Evolutionary conservation across 2,888 invertebrate genomes (phyloP), one percentile per base, ranked within the genome.

Genomic region (Aethes cnicana): DNA sequence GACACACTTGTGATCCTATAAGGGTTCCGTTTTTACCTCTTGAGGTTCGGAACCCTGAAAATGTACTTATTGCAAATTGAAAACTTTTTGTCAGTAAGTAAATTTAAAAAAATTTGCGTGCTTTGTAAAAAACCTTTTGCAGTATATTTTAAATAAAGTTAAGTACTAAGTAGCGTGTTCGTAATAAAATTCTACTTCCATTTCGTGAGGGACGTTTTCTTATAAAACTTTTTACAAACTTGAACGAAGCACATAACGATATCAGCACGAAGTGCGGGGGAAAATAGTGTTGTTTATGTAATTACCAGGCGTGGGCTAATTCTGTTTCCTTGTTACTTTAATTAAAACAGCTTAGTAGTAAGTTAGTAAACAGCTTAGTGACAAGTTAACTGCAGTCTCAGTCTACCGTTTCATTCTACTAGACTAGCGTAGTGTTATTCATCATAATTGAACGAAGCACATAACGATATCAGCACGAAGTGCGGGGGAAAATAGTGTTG

Each of bases 291-390:
- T 46, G 33, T 46, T 52, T 39, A 32, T 39, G 20, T 39, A 52
- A 52, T 52, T 52, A 46, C 52, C 39, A 33, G 26, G 44, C 39
- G 16, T 33, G 21, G 16, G 36, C 46, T 52, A 52, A 52, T 52
- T 46, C 25, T 25, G 39, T 44, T 52, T 52, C 46, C 46, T 32
- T 46, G 44, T 50, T 50, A 43, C 26, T 17, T 32, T 43, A 20
- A 46, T 44, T 52, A 44, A n/a, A 39, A 39, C 12, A 20, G 46
- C 52, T 44, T 52, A 46, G 25, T 18, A 42, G 35, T 35, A 32
- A 25, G 52, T 46, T 39, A 4, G 32, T 39, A 46, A 52, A 46
- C 50, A 52, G 37, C 39, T 52, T 52, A 52, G 37, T 44, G 50
- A 32, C 44, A 52, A 44, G 30, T 44, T 37, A 37, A 44, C 16